phyloP scores from a whole-genome alignment of 1,140 invertebrate genomes.

The Aphelenchoides fujianensis region DNA sequence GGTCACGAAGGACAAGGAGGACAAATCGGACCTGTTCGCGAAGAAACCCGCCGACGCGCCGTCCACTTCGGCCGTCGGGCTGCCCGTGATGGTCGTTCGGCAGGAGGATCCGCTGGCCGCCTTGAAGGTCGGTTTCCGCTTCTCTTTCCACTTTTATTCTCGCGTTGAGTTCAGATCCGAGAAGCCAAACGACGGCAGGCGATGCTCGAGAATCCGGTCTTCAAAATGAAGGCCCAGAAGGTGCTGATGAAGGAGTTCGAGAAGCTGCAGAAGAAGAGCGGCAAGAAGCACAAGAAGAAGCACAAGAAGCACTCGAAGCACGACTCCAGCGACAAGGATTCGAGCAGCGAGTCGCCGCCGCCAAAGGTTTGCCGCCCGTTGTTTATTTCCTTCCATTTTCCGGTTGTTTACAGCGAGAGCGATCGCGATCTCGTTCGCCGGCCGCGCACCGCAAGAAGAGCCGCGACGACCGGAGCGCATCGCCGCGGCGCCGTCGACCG shows the following conservation, averaged over 20 bases:
- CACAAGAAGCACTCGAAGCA: slow-evolving; percentile 28
- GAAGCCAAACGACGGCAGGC: slow-evolving; percentile 40
- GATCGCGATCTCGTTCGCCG: background rate
- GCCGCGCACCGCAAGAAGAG: background rate
- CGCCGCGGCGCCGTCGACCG: no score
- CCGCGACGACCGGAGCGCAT: no score
- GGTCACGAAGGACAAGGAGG: slow-evolving; percentile 41
- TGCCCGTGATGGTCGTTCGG: slow-evolving; percentile 37
- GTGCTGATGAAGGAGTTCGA: slow-evolving; percentile 40
- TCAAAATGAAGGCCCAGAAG: slow-evolving; percentile 41
- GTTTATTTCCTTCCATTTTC: background rate
- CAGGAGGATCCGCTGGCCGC: slow-evolving; percentile 48
- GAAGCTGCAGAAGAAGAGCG: slow-evolving; percentile 34
- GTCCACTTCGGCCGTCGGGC: slow-evolving; percentile 16
- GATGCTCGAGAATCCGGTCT: slow-evolving; percentile 40
- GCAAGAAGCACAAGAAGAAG: slow-evolving; percentile 39
- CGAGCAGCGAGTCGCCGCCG: background rate
- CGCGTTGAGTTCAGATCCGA: slow-evolving; percentile 34
- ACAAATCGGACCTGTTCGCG: slow-evolving; percentile 27
- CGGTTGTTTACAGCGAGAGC: background rate
- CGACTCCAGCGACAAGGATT: background rate
- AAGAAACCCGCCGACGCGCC: slow-evolving; percentile 15
- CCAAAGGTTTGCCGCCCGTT: background rate
- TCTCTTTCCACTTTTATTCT: slow-evolving; percentile 17
- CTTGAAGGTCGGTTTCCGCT: slow-evolving; percentile 34